A percentile compares a stretch with the other conserved stretches of the same genome.
phyloP scores from a whole-genome alignment of 2,888 invertebrate species.

The Adineta ricciae region DNA sequence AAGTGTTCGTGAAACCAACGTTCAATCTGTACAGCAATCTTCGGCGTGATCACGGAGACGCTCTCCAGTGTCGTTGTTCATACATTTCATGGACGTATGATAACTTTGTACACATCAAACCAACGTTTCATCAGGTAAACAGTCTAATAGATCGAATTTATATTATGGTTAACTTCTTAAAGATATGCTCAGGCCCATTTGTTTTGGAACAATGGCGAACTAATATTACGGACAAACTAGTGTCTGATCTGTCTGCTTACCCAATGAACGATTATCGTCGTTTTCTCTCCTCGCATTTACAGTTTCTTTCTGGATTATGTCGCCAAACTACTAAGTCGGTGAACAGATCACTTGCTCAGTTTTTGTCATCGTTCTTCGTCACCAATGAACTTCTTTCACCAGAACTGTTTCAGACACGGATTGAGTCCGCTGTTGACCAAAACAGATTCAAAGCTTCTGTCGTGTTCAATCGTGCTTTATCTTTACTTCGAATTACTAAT shows the following conservation, averaged over 20 bases:
- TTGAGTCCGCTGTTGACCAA: neutral
- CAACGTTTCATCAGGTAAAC: neutral
- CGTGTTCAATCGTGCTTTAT: neutral
- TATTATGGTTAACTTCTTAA: neutral
- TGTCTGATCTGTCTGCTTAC: neutral
- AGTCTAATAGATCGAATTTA: neutral
- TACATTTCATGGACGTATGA: neutral
- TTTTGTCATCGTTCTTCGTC: neutral
- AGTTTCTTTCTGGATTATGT: neutral
- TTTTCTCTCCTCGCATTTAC: neutral
- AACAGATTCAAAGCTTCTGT: neutral
- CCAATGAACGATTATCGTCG: neutral
- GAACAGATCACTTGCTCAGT: neutral
- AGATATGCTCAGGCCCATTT: neutral
- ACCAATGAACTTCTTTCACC: neutral
- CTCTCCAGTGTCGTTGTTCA: neutral
- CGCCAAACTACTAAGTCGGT: neutral
- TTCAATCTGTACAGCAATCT: neutral
- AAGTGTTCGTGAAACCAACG: neutral
- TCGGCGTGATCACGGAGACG: neutral
- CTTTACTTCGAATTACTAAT: neutral
- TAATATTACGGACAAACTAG: neutral
- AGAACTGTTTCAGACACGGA: neutral
- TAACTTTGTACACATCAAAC: neutral
- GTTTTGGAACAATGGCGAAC: neutral